Base-by-base conservation (phyloP, 2,797 vertebrate genomes). In the Parambassis ranga region DNA sequence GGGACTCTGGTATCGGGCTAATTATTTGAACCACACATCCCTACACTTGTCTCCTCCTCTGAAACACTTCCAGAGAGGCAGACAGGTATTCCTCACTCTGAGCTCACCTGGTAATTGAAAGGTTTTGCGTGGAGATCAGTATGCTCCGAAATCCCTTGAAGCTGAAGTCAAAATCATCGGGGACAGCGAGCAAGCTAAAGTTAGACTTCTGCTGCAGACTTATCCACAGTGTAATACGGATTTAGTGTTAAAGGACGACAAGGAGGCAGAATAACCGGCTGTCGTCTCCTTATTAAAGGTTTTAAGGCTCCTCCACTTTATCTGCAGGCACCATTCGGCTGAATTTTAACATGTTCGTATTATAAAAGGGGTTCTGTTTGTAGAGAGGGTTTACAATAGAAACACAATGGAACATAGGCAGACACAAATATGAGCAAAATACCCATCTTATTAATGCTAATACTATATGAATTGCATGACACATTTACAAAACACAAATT, bases 1-100 rank as follows among this genome's bases (percentile, higher is more conserved):
- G 87, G 84, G 79, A 87, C 61, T 65, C 49, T 81, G 63, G 65
- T 75, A 71, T 79, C 81, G 66, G 71, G 71, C 80, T 90, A 90
- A 89, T 90, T 87, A 88, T 87, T 82, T 79, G 70, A 83, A 56
- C 26, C 53, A 13, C 60, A 68, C 74, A 70, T 77, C 68, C 51
- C 63, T 41, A 39, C 56, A 13, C 71, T 67, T 15, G 44, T 74
- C 65, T 79, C 16, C 36, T 57, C 31, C 59, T 71, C 66, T 60
- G 58, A 59, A 58, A 36, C 37, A 13, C 61, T 35, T 68, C 51
- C 66, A 52, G 35, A 35, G 64, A 49, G 30, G 42, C 55, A 60
- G 52, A 38, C 72, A 58, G 73, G 65, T 71, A n/a, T 31, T 62
- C 55, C 51, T 48, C 48, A 10, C 59, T 75, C 6, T 56, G 24